phyloP scores from a whole-genome alignment of 2,888 invertebrate genomes.

The Cheilosia variabilis region DNA sequence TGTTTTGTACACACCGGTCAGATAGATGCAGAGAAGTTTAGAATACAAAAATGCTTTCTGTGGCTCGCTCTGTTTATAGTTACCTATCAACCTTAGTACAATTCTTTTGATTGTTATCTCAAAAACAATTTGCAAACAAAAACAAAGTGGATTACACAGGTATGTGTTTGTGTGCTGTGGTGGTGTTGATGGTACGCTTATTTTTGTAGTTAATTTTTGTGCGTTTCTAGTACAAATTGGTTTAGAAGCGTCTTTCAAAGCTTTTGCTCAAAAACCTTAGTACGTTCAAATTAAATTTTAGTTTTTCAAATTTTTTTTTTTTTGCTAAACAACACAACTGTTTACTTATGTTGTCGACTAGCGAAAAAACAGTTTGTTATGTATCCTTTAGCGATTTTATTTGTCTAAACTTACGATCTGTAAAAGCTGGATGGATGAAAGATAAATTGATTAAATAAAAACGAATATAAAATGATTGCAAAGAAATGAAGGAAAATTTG shows the following conservation, averaged over 20 bases:
- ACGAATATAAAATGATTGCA: conserved; percentile 16
- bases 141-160: conserved; percentile 77
- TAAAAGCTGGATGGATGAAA: conserved; percentile 69
- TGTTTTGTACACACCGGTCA: conserved; percentile 82
- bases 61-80: conserved; percentile 44
- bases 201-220: conserved; percentile 3
- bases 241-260: conserved; percentile 53
- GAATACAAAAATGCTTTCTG: conserved; percentile 42
- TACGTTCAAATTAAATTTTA: conserved; percentile 34
- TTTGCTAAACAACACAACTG: conserved; percentile 66
- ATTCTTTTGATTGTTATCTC: conserved; percentile 80
- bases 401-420: conserved; percentile 65
- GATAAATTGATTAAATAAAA: conserved; percentile 58
- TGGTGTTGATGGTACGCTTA: conserved; percentile 51
- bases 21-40: conserved; percentile 73
- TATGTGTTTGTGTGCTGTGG: conserved; percentile 36
- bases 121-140: conserved; percentile 83
- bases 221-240: conserved; percentile 47
- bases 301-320: conserved; percentile 18
- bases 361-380: conserved; percentile 24
- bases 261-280: conserved; percentile 59
- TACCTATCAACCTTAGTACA: conserved; percentile 81
- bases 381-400: conserved; percentile 25
- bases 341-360: conserved; percentile 57
- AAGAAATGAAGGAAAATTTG: conserved; percentile 5